Conservation (phyloP, 2,888 invertebrate species). For the Tortricodes alternella region DNA sequence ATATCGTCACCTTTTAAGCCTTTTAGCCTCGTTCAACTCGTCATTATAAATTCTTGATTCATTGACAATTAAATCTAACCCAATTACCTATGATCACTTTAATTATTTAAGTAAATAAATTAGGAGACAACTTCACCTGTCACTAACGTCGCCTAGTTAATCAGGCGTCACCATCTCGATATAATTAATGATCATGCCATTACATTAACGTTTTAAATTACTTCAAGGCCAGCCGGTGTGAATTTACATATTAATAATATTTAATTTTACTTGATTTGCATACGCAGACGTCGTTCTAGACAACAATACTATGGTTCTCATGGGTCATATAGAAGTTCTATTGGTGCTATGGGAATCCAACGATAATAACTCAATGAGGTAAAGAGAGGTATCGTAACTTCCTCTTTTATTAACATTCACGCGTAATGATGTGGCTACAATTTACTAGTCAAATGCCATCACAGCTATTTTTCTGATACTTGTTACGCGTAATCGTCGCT, state of each 20-base stretch:
- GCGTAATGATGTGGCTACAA: too few species aligned
- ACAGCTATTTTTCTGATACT: too few species aligned
- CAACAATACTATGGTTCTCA: constrained; percentile 20
- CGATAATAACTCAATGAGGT: background rate
- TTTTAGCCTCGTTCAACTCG: too few species aligned
- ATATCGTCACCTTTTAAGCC: too few species aligned
- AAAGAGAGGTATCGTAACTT: background rate
- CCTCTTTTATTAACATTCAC: background rate
- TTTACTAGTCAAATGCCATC: too few species aligned
- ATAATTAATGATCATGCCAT: constrained; percentile 27
- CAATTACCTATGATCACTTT: background rate
- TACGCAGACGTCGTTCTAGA: constrained; percentile 21
- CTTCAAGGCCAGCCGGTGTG: constrained; percentile 17
- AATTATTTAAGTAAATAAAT: constrained; percentile 14
- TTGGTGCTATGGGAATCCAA: background rate
- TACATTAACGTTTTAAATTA: constrained; percentile 27
- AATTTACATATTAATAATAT: constrained; percentile 17
- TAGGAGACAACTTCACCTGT: constrained; percentile 19
- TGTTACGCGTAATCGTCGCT: too few species aligned
- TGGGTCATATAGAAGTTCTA: background rate
- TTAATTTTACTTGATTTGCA: constrained; percentile 16
- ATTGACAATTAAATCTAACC: background rate
- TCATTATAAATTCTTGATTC: too few species aligned
- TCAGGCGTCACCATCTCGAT: constrained; percentile 22
- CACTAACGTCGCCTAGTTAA: constrained; percentile 16